Base-by-base conservation (phyloP, 92 coral and sea anemone species). In the Nematostella vectensis region DNA sequence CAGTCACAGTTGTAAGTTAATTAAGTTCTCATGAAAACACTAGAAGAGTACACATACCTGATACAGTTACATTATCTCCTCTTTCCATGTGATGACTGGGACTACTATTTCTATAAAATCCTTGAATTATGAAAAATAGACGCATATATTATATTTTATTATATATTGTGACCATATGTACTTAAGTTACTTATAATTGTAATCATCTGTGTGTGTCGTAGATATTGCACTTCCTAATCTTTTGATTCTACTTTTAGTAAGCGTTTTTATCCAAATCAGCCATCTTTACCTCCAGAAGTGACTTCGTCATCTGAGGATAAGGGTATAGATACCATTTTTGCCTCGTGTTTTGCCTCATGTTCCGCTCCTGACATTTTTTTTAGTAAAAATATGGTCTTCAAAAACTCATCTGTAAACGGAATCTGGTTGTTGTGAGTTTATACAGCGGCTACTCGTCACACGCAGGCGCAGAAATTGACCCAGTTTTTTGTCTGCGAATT, bases 251-350 rank as follows among this genome's bases (percentile, higher is more conserved):
- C n/a, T n/a, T n/a, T n/a, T n/a, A n/a, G n/a, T n/a, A n/a, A n/a
- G n/a, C n/a, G n/a, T n/a, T n/a, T n/a, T n/a, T n/a, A n/a, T n/a
- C n/a, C n/a, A n/a, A n/a, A n/a, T n/a, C n/a, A n/a, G 8, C 40
- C 27, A 31, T 25, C 4, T 45, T 27, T 33, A 43, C 71, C 71
- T 53, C 87, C 86, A 29, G 58, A 63, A 31, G 81, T 48, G 23
- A 82, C 50, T 67, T 91, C 98, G 15, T 91, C 98, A 69, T 91
- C 98, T 10, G 99, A 93, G 19, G 99, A 93, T 57, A 93, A 62
- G 57, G 95, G 89, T 58, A 93, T 86, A 12, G 99, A 82, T 47
- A 85, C 95, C 77, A 85, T 75, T 53, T 75, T 80, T 17, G 69
- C 83, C 20, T 85, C 95, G 6, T 59, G 43, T 71, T 71, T 80